These are phyloP conservation scores for Galerucella calmariensis DNA, from an alignment of 2,888 invertebrate species.

Conservation along the genomic window DNA sequence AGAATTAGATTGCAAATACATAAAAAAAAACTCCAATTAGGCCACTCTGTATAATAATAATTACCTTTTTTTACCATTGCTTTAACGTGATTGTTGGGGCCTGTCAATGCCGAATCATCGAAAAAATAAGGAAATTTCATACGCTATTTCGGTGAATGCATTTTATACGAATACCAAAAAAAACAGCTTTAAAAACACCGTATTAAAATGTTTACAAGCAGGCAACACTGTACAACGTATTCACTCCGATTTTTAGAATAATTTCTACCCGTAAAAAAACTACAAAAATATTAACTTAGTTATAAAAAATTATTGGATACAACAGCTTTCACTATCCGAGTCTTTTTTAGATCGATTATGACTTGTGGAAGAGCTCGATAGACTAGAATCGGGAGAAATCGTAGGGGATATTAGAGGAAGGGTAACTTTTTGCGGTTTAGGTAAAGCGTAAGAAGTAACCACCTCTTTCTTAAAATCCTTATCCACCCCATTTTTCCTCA, in stretches of 20 bases:
- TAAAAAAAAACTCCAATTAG: constrained; percentile 46
- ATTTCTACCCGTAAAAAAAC: constrained; percentile 53
- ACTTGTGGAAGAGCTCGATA: constrained; percentile 25
- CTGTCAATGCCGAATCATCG: constrained; percentile 49
- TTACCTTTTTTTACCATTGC: constrained; percentile 64
- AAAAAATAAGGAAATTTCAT: constrained; percentile 49
- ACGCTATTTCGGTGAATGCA: constrained; percentile 56
- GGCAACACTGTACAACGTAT: constrained; percentile 40
- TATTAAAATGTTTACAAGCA: constrained; percentile 39
- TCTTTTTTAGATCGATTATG: constrained; percentile 40
- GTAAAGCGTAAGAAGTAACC: constrained; percentile 49
- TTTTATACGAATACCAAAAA: constrained; percentile 44
- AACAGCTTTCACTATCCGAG: constrained; percentile 57
- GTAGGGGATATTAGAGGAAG: constrained; percentile 9
- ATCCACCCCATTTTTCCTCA: constrained; percentile 44
- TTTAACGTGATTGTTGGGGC: constrained; percentile 63
- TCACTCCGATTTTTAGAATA: constrained; percentile 54
- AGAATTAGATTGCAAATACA: constrained; percentile 54
- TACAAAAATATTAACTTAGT: constrained; percentile 42
- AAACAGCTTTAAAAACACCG: constrained; percentile 29
- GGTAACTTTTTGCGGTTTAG: constrained; percentile 45
- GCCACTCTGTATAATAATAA: constrained; percentile 59
- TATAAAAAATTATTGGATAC: constrained; percentile 60
- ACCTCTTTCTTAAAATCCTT: constrained; percentile 50
- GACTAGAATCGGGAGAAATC: constrained; percentile 36